phyloP scores from a whole-genome alignment of 2,888 invertebrate species.

The Bimastos eiseni region DNA sequence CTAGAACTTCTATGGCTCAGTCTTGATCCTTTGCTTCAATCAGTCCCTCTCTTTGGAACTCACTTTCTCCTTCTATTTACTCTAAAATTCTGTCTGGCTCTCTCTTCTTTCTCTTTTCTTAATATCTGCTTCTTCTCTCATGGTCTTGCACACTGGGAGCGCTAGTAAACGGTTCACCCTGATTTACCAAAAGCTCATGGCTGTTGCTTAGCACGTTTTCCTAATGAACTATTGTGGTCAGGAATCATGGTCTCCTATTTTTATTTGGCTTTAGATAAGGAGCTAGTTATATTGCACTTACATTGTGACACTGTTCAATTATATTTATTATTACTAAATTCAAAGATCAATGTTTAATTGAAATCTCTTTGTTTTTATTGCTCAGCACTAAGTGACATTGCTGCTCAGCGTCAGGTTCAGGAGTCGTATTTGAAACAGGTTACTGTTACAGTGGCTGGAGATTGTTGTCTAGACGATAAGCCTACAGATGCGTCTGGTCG shows the following conservation, averaged over 20 bases:
- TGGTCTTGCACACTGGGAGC: too few relatives aligned
- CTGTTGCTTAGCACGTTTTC: not conserved
- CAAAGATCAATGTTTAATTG: not conserved
- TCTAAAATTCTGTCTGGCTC: too few relatives aligned
- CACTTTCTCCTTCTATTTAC: too few relatives aligned
- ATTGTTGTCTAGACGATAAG: not conserved
- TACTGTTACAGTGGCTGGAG: not conserved
- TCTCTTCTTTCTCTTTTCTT: too few relatives aligned
- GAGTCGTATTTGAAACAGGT: not conserved
- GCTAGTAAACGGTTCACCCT: too few relatives aligned
- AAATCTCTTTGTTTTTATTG: not conserved
- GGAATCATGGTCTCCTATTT: not conserved
- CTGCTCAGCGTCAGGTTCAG: conserved; percentile 22
- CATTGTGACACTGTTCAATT: not conserved
- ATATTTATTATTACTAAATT: not conserved
- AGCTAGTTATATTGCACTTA: not conserved
- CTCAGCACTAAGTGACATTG: not conserved
- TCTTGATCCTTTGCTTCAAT: too few relatives aligned
- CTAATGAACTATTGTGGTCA: not conserved
- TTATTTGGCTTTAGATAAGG: not conserved
- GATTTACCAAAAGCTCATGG: too few relatives aligned
- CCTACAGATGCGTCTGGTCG: not conserved
- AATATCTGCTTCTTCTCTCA: too few relatives aligned
- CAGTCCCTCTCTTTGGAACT: too few relatives aligned
- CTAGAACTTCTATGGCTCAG: too few relatives aligned